Evolutionary conservation across 2,797 vertebrate species (phyloP).

Genomic region (Siniperca undulata): DNA sequence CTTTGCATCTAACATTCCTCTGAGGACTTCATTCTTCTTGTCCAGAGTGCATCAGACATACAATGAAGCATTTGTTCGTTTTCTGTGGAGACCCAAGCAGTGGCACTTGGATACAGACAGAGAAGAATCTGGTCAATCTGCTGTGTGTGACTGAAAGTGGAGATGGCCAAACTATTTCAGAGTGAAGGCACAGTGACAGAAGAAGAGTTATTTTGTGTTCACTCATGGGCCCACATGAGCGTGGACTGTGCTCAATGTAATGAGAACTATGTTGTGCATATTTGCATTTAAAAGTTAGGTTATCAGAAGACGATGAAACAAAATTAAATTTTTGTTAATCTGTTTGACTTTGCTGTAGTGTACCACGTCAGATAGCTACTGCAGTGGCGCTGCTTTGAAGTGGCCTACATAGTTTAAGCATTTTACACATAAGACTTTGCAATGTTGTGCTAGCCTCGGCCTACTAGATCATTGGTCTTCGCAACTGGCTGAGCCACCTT

Average conservation of each 20-base stretch:
- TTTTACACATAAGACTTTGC: slow-evolving; percentile 28
- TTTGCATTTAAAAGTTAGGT: slow-evolving; percentile 23
- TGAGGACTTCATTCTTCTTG: slow-evolving; percentile 58
- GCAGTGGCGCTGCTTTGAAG: neutral
- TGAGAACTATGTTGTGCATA: slow-evolving; percentile 25
- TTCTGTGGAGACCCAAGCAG: slow-evolving; percentile 47
- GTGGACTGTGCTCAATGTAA: slow-evolving; percentile 31
- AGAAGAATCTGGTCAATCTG: slow-evolving; percentile 72
- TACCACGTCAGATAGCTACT: neutral
- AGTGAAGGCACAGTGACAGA: slow-evolving; percentile 45
- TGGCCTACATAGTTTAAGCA: slow-evolving; percentile 4
- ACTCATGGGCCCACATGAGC: slow-evolving; percentile 19
- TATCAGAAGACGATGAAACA: neutral
- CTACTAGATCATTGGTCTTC: slow-evolving; percentile 20
- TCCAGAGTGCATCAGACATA: slow-evolving; percentile 54
- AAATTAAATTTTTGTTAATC: neutral
- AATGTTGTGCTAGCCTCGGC: slow-evolving; percentile 12
- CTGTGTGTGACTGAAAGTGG: slow-evolving; percentile 61
- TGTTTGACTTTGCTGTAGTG: slow-evolving; percentile 5
- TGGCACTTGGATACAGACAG: slow-evolving; percentile 57
- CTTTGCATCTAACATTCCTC: slow-evolving; percentile 59
- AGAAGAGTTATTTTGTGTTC: slow-evolving; percentile 58
- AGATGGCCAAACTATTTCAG: slow-evolving; percentile 69
- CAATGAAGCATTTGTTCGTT: slow-evolving; percentile 76
- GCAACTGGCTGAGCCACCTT: slow-evolving; percentile 28